Base-by-base conservation (phyloP, 2,888 invertebrate species). In the Lasius platythorax region DNA sequence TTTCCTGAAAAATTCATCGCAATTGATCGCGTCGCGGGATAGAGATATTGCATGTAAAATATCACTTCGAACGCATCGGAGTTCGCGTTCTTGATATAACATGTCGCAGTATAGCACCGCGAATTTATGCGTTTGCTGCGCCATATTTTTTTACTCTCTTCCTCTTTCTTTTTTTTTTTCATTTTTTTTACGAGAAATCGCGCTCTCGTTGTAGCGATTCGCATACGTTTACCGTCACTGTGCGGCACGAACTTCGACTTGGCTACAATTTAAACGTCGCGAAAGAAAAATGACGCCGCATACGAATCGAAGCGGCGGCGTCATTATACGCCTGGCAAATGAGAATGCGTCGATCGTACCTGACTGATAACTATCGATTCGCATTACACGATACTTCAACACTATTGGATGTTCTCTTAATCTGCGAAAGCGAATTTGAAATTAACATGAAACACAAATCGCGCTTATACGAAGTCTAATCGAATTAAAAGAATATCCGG, bases 1-100 rank as follows among this genome's bases (percentile, higher is more conserved):
- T 15, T 30, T 67, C 23, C 4, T 88, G 66, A 91, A 91, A 88
- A 85, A 91, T 87, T 88, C 70, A 91, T 84, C 40, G 58, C 64
- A 64, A 73, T 73, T 78, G 85, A 87, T 88, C 58, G 70, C 18
- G 83, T 70, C 68, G 66, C 81, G 83, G 70, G 83, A 87, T 72
- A 84, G 64, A 85, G 79, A 78, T 85, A 64, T 86, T 70, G 75
- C 79, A 30, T 11, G 75, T 86, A 83, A 88, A 85, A 85, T 89
- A 88, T 85, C 76, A 56, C 40, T 56, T 28, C 28, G 46, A 30
- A 67, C 43, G 58, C 56, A 50, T 6, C 28, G 50, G 15, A 6
- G 53, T 56, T 46, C 61, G 30, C 58, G 37, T 37, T 61, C 5
- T 56, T 61, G 61, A 83, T 58, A 46, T 66, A 64, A 23, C 37